Conservation (phyloP, 2,113 vertebrate genomes). For the Zosterops hypoxanthus region DNA sequence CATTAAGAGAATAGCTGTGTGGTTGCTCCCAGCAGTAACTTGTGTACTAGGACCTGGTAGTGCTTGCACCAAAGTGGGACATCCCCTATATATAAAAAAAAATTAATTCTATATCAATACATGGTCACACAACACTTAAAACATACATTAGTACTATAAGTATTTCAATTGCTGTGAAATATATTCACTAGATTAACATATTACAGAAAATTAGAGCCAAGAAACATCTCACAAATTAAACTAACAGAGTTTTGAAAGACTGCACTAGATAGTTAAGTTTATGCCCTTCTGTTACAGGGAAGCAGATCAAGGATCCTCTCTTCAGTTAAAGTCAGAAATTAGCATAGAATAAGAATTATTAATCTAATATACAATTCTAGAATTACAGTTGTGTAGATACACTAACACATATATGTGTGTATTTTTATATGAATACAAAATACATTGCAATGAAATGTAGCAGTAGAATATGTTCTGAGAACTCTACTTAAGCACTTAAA, state of each 20-base stretch:
- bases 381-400: not conserved
- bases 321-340: not conserved
- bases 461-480: not conserved
- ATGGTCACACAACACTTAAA: not conserved
- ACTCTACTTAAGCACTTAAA: not conserved
- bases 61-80: slow-evolving; percentile 93
- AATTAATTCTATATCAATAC: slow-evolving; percentile 34
- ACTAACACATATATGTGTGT: not conserved
- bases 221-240: not conserved
- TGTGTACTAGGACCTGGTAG: slow-evolving; percentile 92
- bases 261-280: not conserved
- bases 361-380: not conserved
- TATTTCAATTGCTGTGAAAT: not conserved
- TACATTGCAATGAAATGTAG: not conserved
- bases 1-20: slow-evolving; percentile 93
- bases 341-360: not conserved
- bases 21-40: slow-evolving; percentile 97
- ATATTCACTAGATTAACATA: not conserved
- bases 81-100: slow-evolving; percentile 82
- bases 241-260: not conserved
- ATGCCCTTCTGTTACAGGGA: not conserved
- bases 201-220: not conserved
- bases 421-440: not conserved
- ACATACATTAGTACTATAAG: not conserved
- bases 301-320: not conserved